These are phyloP conservation scores for Sebastiscus albofasciatus DNA, from an alignment of 2,797 vertebrate genomes.

Conservation along the genomic window DNA sequence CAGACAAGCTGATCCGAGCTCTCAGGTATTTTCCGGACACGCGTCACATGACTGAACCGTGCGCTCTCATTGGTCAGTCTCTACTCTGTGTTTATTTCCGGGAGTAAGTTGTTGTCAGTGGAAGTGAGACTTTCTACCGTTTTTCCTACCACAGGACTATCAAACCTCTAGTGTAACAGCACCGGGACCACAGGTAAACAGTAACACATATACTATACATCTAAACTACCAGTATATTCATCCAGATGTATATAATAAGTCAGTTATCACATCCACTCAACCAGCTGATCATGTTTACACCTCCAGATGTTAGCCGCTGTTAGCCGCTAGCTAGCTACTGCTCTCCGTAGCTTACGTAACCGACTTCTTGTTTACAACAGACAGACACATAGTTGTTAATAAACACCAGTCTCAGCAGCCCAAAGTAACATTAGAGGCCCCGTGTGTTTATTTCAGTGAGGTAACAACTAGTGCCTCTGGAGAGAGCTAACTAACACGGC, in stretches of 20 bases:
- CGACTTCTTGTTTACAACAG: conserved; percentile 2
- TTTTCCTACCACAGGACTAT: background rate
- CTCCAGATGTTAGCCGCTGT: conserved; percentile 22
- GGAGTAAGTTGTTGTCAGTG: conserved; percentile 67
- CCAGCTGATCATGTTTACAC: background rate
- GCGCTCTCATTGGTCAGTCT: conserved; percentile 52
- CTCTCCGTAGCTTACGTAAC: conserved; percentile 55
- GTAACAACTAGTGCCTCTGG: too few relatives aligned
- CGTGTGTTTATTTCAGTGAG: rapidly evolving
- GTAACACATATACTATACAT: rapidly evolving
- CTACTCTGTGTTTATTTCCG: conserved; percentile 77
- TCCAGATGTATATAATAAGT: too few relatives aligned
- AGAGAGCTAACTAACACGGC: background rate
- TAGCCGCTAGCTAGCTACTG: conserved; percentile 66
- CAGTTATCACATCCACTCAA: background rate
- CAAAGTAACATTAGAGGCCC: background rate
- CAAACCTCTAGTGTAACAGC: background rate
- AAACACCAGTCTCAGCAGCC: rapidly evolving
- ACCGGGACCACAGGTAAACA: conserved; percentile 47
- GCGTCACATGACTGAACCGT: conserved; percentile 54
- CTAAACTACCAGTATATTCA: background rate
- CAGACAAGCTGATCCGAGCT: background rate
- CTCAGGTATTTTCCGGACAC: background rate
- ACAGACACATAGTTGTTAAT: background rate
- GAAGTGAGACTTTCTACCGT: conserved; percentile 47